Evolutionary conservation across 1,140 invertebrate genomes (phyloP), one percentile per base, ranked within the genome.

Genomic region (Drosophila serrata): DNA sequence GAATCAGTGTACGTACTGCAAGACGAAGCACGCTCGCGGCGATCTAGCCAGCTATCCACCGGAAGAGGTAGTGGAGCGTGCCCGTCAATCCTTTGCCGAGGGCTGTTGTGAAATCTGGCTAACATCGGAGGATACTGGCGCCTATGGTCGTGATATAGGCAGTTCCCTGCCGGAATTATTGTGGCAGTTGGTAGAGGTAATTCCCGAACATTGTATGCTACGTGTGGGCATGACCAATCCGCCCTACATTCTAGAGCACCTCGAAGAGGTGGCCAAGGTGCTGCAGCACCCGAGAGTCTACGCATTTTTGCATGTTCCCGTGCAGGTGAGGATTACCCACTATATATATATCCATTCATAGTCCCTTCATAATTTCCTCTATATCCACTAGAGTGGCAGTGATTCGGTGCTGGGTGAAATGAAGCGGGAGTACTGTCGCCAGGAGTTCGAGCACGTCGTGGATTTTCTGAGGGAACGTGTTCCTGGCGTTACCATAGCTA

Each of bases 1-100:
- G 6, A 99, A 99, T 94, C 97, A 99, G 80, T 99, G 99, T 92
- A 99, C 99, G 0, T 99, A 99, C 92, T 99, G 99, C 90, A 99
- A 99, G 93, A 99, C 99, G 0, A 99, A 99, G 92, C 98, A 99
- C 93, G 99, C 99, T 0, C 93, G 99, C 72, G 99, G 99, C 0
- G 97, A 99, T 91, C 92, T 99, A 2, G 98, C 97, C 0, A 99
- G 98, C 92, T 99, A 99, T 93, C 95, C 95, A 0, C 96, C 97
- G 0, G 95, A 96, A 60, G 96, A 98, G 93, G 97, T 98, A 29
- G 94, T 98, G 0, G 95, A 95, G 15, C 93, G 97, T 65, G 97
- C 97, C 0, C 92, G 94, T 61, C 97, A 98, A 93, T 97, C 98
- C 0, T 99, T 98, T 86, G 92, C 94, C 61, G 98, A 99, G 93